Evolutionary conservation across 2,113 vertebrate species (phyloP), one percentile per base, ranked within the genome.

Genomic region (Gobio gobio): DNA sequence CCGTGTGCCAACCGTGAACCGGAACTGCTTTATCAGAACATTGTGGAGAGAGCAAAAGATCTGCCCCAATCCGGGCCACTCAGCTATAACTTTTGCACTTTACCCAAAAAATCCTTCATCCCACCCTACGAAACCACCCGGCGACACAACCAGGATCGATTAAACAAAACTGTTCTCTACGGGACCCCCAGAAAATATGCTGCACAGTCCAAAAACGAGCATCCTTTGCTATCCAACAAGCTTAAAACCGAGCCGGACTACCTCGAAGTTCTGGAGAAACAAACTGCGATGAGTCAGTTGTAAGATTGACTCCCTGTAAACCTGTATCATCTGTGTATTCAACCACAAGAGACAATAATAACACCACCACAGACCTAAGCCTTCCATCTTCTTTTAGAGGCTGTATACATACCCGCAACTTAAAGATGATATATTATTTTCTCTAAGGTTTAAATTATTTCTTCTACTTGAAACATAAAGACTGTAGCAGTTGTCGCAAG

Each of bases 241-340:
- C 93, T 96, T 91, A 98, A 97, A 92, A 95, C 96, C 86, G 97
- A 99, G 93, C 97, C 98, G 84, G 98, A 99, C 96, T 99, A 99
- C 95, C 96, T 99, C 95, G 98, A 99, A 94, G 97, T 99, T 96
- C 96, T 99, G 95, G 98, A 99, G 93, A 99, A 98, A 96, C 98
- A 98, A 94, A 99, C 97, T 95, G 96, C 97, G 47, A 98, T 99
- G 95, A 99, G 98, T 95, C 97, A 97, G 92, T 94, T 97, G 95
- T 97, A 95, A 94, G 93, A 93, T 40, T 40, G 43, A 61, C 54
- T 45, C 64, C 51, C 24, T 78, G 70, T 84, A 72, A 87, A 85
- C 90, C 91, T 91, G 89, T 93, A 92, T 92, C 86, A 91, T 92
- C 74, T 90, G 90, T 91, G 87, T 91, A 92, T 84, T 89, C 88